Conservation (phyloP, 2,888 invertebrate genomes). For the Oxyteleia sp. region DNA sequence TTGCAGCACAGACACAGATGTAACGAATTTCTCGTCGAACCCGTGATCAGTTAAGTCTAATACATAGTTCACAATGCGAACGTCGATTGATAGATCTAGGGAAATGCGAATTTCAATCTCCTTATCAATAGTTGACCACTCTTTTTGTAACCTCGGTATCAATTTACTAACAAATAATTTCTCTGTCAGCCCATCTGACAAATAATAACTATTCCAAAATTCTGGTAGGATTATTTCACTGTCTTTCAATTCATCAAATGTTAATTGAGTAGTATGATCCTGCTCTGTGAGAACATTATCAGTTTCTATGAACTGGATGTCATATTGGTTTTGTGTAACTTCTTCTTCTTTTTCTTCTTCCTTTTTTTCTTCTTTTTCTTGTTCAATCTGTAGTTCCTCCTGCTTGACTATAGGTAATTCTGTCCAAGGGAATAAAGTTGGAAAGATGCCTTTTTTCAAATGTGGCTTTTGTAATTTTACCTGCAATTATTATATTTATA, state of each 20-base stretch:
- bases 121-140: constrained; percentile 2
- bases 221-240: neutral
- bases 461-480: too few relatives aligned
- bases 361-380: too few relatives aligned
- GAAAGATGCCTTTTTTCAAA: neutral
- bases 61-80: neutral
- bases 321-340: too few relatives aligned
- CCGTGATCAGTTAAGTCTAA: neutral
- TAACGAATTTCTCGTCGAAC: neutral
- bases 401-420: too few relatives aligned
- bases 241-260: constrained; percentile 1
- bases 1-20: constrained; percentile 1
- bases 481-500: too few relatives aligned
- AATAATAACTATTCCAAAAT: constrained; percentile 8
- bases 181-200: neutral
- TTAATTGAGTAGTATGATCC: too few relatives aligned
- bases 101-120: constrained; percentile 25
- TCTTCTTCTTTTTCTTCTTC: too few relatives aligned
- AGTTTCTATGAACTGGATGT: too few relatives aligned
- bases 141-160: neutral
- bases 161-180: constrained; percentile 30
- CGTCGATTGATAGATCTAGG: constrained; percentile 5
- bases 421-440: constrained; percentile 10
- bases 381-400: too few relatives aligned
- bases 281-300: too few relatives aligned